These are phyloP conservation scores for Perdix hodgsoniae DNA, from an alignment of 2,797 vertebrate species.

Conservation along the genomic window DNA sequence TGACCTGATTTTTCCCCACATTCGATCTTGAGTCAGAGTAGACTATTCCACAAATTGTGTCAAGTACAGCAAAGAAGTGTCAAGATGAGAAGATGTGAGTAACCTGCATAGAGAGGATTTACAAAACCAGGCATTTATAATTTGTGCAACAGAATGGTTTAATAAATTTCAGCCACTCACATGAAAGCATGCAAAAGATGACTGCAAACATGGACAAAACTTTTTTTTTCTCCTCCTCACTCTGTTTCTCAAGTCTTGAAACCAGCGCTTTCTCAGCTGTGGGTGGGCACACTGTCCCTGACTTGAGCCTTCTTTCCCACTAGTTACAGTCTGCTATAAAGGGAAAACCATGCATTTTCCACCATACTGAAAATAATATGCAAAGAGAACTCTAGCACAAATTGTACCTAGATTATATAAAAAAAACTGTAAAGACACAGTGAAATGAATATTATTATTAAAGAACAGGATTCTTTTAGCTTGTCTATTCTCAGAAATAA, in stretches of 20 bases:
- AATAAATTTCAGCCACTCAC: not conserved
- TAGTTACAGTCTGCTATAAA: not conserved
- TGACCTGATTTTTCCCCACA: not conserved
- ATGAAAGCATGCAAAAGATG: not conserved
- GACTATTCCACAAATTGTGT: not conserved
- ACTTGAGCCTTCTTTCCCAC: not conserved
- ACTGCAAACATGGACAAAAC: not conserved
- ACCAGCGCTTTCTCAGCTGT: not conserved
- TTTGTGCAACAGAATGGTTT: not conserved
- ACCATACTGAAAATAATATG: not conserved
- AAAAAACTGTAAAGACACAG: not conserved
- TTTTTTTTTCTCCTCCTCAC: too few species aligned
- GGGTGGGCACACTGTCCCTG: not conserved
- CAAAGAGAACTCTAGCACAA: not conserved
- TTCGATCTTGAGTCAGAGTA: not conserved
- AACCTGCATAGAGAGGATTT: not conserved
- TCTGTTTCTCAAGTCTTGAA: not conserved
- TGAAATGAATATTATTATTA: not conserved
- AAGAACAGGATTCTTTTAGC: not conserved
- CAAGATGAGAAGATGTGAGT: not conserved
- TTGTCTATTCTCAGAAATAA: not conserved
- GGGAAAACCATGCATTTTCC: not conserved
- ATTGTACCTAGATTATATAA: not conserved
- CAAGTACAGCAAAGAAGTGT: not conserved
- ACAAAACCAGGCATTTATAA: not conserved